Base-by-base conservation (phyloP, 2,113 vertebrate species). In the Natator depressus region DNA sequence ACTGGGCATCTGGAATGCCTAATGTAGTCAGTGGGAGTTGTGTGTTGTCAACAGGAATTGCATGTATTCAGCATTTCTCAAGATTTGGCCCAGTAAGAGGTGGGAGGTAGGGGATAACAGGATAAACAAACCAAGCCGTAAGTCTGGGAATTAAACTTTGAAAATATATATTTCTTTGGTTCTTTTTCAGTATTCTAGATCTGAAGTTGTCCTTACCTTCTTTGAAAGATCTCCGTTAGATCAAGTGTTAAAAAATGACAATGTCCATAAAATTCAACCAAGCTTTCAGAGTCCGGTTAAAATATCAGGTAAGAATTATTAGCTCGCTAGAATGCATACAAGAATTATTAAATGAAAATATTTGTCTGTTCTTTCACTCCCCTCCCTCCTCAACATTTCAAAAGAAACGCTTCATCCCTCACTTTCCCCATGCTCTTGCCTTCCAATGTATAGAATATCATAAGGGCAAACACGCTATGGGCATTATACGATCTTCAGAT, bases 201-300 rank as follows among this genome's bases (percentile, higher is more conserved):
- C 99, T 85, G 99, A 99, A 98, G 99, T 99, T 1, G 99, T 99
- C 95, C 98, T 99, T 97, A 99, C 99, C 0, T 99, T 99, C 98
- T 99, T 99, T 51, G 99, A 99, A 98, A 98, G 99, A 83, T 99
- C 99, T 1, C 99, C 99, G 10, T 97, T 99, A 97, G 99, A 99
- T 94, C 99, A 99, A 97, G 99, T 99, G 95, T 97, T 99, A 83
- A 99, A 99, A 97, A 99, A 99, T 47, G 99, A 99, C 97, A 99
- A 98, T 14, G 98, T 99, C 65, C 99, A 99, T 97, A 98, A 99
- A 95, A 99, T 99, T 97, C 99, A 99, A 89, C 99, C 99, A 69
- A 99, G 98, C 96, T 99, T 99, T 97, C 99, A 99, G 96, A 99
- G 98, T 97, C 99, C 99, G 3, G 98, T 99, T 93, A 99, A 99